Conservation (phyloP, 1,140 invertebrate genomes). For the Lasioglossum albipes region DNA sequence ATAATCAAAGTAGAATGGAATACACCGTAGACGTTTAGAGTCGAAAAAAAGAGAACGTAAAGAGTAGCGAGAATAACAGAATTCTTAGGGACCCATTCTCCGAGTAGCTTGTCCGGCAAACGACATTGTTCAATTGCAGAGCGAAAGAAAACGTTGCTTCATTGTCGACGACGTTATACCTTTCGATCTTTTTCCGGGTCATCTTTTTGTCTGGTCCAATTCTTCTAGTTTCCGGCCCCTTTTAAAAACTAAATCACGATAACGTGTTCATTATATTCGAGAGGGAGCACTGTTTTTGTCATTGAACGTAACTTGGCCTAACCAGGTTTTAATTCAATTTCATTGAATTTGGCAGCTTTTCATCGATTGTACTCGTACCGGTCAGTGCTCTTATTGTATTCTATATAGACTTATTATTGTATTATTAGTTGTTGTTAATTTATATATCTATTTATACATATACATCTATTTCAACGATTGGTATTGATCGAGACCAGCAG, state of each 20-base stretch:
- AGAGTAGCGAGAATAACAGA: constrained; percentile 38
- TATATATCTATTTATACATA: constrained; percentile 50
- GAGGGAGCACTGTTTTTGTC: neutral
- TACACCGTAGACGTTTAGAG: constrained; percentile 42
- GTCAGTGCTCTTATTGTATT: constrained; percentile 30
- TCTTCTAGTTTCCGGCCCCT: neutral
- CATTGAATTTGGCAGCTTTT: constrained; percentile 49
- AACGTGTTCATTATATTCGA: neutral
- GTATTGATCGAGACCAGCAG: neutral
- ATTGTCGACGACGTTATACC: constrained; percentile 7
- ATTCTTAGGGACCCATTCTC: constrained; percentile 51
- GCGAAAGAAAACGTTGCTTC: neutral
- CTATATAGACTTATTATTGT: constrained; percentile 17
- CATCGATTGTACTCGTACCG: constrained; percentile 23
- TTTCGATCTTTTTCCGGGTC: neutral
- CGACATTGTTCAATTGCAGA: neutral
- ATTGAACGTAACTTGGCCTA: constrained; percentile 37
- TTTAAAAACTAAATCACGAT: neutral
- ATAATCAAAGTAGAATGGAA: constrained; percentile 67
- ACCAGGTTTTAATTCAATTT: constrained; percentile 46
- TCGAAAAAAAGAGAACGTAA: constrained; percentile 25
- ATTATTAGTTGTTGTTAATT: constrained; percentile 50
- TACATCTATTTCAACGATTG: constrained; percentile 34
- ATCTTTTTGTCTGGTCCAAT: neutral
- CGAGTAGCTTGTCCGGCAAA: constrained; percentile 34